A percentile compares a stretch with the other conserved stretches of the same genome.
These are phyloP conservation scores for Cheilosia impressa DNA, from an alignment of 2,888 invertebrate genomes.

Conservation along the genomic window DNA sequence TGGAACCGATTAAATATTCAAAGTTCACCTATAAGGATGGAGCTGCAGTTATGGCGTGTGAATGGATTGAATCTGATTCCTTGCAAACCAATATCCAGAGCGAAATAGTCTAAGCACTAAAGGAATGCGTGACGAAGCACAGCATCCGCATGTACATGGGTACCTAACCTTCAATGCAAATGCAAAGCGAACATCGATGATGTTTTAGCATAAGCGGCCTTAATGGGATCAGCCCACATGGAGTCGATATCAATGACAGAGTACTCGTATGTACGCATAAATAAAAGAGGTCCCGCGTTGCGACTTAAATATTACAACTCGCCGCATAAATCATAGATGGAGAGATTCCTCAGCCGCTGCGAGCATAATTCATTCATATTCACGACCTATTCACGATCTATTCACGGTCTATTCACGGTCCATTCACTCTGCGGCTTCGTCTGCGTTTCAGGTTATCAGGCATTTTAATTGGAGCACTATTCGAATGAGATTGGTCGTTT, in stretches of 20 bases:
- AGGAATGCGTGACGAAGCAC: constrained; percentile 65
- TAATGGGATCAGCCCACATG: constrained; percentile 68
- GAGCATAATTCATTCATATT: constrained; percentile 56
- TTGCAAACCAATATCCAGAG: background rate
- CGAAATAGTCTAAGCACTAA: constrained; percentile 45
- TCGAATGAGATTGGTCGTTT: constrained; percentile 52
- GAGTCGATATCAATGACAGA: constrained; percentile 64
- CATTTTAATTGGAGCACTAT: constrained; percentile 59
- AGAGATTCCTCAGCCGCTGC: constrained; percentile 50
- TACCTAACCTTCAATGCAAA: constrained; percentile 54
- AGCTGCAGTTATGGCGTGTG: constrained; percentile 67
- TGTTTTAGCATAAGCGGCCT: constrained; percentile 49
- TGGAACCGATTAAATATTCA: constrained; percentile 64
- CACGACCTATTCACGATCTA: constrained; percentile 38
- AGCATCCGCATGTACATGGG: constrained; percentile 14
- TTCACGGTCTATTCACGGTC: constrained; percentile 10
- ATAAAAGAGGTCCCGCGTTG: constrained; percentile 31
- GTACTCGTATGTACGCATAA: constrained; percentile 53
- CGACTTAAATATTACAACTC: constrained; percentile 62
- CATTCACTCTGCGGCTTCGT: background rate
- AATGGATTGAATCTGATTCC: constrained; percentile 44
- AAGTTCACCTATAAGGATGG: constrained; percentile 20
- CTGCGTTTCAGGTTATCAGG: constrained; percentile 45
- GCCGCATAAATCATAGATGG: constrained; percentile 70
- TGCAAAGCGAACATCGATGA: constrained; percentile 46